Base-by-base conservation (phyloP, 2,888 invertebrate genomes). In the Troglohyphantes excavatus region DNA sequence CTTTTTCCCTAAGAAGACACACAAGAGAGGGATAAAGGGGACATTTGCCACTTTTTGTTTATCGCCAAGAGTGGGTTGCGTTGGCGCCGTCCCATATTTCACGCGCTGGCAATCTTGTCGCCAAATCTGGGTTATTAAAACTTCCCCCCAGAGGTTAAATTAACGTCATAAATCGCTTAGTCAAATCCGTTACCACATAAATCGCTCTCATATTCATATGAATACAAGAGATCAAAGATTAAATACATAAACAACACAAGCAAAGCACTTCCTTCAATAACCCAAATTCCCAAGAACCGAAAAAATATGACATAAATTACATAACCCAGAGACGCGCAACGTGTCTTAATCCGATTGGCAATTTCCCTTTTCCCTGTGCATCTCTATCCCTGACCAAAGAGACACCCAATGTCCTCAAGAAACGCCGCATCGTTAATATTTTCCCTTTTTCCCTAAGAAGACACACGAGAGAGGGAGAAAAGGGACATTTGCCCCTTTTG, bases 101-200 rank as follows among this genome's bases (percentile, higher is more conserved):
- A 53, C 67, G 43, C 81, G 7, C 11, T 3, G 9, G 43, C 63
- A 78, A 65, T 78, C 81, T 68, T 68, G 68, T 81, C 53, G 81
- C 67, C 81, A 81, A 68, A 81, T 67, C 59, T 81, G 81, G 81
- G 53, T 81, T 68, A 81, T 81, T 81, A 81, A 81, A 81, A 68
- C 68, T 43, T n/a, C 21, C 19, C 27, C 26, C 53, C 53, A 39
- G n/a, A 53, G 53, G 81, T 68, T 68, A 81, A 81, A 81, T 81
- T 81, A 68, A 81, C 68, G 53, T 59, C 81, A 53, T 81, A 81
- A 81, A 81, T 81, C 68, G 81, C 68, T 68, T 68, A 81, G 81
- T 68, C 68, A 81, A 81, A 81, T 81, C 53, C 65, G 26, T 23
- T 65, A 33, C 65, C 23, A 9, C 78, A 65, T 78, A 78, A 78